Evolutionary conservation across 2,797 vertebrate species (phyloP).

Genomic region (Salarias fasciatus): DNA sequence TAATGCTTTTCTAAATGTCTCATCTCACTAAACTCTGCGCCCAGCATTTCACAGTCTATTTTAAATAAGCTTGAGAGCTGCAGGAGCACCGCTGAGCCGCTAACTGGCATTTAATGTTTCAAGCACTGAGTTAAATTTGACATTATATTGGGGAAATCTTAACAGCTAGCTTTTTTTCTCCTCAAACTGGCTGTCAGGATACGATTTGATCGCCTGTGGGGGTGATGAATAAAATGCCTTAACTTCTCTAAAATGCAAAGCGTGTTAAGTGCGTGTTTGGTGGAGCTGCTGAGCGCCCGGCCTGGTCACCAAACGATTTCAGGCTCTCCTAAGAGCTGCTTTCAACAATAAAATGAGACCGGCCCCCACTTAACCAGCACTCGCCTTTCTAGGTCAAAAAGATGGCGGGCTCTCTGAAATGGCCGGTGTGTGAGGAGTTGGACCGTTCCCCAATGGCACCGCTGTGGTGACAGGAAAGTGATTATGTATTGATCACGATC

Average conservation of each 20-base stretch:
- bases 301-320: slow-evolving; percentile 24
- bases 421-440: slow-evolving; percentile 54
- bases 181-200: neutral
- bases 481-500: slow-evolving; percentile 80
- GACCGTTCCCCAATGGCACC: slow-evolving; percentile 60
- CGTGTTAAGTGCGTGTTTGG: too few relatives aligned
- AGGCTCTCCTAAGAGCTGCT: slow-evolving; percentile 12
- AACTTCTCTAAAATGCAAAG: neutral
- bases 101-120: neutral
- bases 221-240: slow-evolving; percentile 10
- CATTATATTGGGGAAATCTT: slow-evolving; percentile 10
- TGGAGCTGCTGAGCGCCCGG: neutral
- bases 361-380: slow-evolving; percentile 28
- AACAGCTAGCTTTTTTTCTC: neutral
- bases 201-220: slow-evolving; percentile 9
- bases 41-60: neutral
- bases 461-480: slow-evolving; percentile 74
- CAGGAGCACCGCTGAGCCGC: neutral
- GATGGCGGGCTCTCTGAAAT: slow-evolving; percentile 59
- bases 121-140: slow-evolving; percentile 12
- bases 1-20: neutral
- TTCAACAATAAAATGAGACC: slow-evolving; percentile 46
- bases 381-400: slow-evolving; percentile 73
- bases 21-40: neutral
- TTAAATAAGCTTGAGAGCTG: neutral